Evolutionary conservation across 2,888 invertebrate species (phyloP).

Genomic region (Acanthopleura granulata): DNA sequence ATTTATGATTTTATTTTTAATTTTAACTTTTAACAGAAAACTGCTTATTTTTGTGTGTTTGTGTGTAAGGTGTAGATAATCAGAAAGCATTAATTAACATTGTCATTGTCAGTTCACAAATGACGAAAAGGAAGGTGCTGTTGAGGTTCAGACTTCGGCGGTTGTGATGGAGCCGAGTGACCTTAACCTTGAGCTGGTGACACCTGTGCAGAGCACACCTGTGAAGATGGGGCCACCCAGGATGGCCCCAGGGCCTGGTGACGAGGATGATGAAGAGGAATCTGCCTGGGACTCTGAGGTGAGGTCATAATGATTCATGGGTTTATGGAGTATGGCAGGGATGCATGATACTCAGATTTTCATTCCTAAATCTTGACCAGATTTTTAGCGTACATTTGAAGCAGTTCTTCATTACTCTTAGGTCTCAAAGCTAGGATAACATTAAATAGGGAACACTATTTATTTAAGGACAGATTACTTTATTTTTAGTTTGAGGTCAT

Average conservation of each 20-base stretch:
- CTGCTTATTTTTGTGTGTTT: no score
- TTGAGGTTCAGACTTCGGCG: neutral
- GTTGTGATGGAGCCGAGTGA: slow-evolving; percentile 30
- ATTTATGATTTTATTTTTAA: no score
- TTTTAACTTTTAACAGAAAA: no score
- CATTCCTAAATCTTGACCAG: no score
- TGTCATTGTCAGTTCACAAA: neutral
- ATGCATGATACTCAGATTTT: no score
- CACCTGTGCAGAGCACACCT: neutral
- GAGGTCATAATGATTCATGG: neutral
- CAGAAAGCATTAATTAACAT: neutral
- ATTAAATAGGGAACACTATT: no score
- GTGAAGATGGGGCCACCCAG: neutral
- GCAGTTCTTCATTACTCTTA: no score
- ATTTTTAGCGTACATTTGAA: no score
- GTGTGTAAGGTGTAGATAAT: no score
- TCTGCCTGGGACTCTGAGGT: slow-evolving; percentile 56
- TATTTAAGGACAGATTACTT: no score
- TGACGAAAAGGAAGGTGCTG: slow-evolving; percentile 22
- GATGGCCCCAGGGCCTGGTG: slow-evolving; percentile 19
- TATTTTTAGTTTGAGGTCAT: no score
- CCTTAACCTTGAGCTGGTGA: slow-evolving; percentile 25
- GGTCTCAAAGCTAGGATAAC: no score
- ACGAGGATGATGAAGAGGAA: slow-evolving; percentile 36
- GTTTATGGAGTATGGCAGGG: neutral